phyloP scores from a whole-genome alignment of 2,888 invertebrate species.

The Synergus gifuensis region DNA sequence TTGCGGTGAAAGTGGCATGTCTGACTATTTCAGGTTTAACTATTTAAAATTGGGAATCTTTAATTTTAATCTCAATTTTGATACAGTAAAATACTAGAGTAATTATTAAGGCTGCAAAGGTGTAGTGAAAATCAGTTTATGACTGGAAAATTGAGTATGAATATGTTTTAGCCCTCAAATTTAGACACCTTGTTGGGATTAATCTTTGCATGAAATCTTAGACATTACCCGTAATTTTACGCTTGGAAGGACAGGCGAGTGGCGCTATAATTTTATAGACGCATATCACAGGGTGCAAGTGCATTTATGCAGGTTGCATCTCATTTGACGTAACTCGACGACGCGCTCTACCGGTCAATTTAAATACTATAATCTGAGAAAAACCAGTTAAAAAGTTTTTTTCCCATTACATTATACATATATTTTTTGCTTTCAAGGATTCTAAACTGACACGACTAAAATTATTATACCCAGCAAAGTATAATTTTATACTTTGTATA shows the following conservation, averaged over 20 bases:
- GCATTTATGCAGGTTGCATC: constrained; percentile 52
- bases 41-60: not conserved
- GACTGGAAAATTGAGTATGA: not conserved
- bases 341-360: constrained; percentile 17
- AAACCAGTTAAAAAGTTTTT: constrained; percentile 42
- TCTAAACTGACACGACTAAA: no score
- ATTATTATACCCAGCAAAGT: no score
- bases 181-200: constrained; percentile 38
- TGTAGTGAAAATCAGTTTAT: not conserved
- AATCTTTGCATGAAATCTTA: constrained; percentile 57
- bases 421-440: no score
- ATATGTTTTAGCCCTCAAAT: not conserved
- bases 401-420: no score
- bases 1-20: not conserved
- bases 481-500: no score
- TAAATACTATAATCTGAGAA: constrained; percentile 58
- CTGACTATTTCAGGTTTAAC: not conserved
- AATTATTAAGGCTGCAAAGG: not conserved
- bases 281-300: constrained; percentile 53
- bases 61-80: not conserved
- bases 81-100: not conserved
- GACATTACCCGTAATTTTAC: constrained; percentile 67
- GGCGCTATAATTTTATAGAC: constrained; percentile 58
- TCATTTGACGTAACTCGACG: constrained; percentile 58
- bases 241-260: constrained; percentile 61